A percentile compares a stretch with the other conserved stretches of the same genome.
phyloP scores from a whole-genome alignment of 1,140 invertebrate genomes.

The Mesaphorura yosii region DNA sequence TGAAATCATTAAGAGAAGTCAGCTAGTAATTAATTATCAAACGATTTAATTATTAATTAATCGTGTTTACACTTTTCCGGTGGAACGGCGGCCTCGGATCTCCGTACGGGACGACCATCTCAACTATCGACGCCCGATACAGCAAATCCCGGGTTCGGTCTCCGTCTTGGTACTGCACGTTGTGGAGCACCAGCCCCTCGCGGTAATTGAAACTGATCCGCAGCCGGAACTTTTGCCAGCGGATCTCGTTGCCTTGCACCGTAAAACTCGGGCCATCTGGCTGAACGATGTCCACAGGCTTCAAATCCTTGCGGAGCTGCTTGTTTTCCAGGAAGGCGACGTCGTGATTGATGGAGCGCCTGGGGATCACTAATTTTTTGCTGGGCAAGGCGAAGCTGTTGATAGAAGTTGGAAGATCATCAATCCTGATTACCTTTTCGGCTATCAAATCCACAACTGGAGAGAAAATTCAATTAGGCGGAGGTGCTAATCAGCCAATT shows the following conservation, averaged over 20 bases:
- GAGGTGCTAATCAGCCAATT: background rate
- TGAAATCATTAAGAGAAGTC: too few relatives aligned
- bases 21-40: too few relatives aligned
- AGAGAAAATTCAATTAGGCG: background rate
- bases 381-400: conserved; percentile 5
- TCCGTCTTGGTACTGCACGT: conserved; percentile 26
- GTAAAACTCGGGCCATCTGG: conserved; percentile 29
- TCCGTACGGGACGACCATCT: conserved; percentile 29
- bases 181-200: conserved; percentile 28
- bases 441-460: conserved; percentile 26
- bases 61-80: conserved; percentile 22
- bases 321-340: conserved; percentile 12
- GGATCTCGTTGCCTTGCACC: conserved; percentile 23
- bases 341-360: conserved; percentile 20
- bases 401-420: conserved; percentile 24
- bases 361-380: conserved; percentile 10
- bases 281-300: conserved; percentile 19
- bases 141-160: conserved; percentile 19
- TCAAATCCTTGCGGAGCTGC: conserved; percentile 20
- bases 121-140: conserved; percentile 21
- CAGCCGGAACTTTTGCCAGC: conserved; percentile 27
- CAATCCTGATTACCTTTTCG: conserved; percentile 21
- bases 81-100: conserved; percentile 30
- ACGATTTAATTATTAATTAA: too few relatives aligned
- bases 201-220: conserved; percentile 31